Percentiles rank a stretch among this genome's conserved stretches.
Conservation (phyloP, 2,888 invertebrate species). For the Willowsia nigromaculata region DNA sequence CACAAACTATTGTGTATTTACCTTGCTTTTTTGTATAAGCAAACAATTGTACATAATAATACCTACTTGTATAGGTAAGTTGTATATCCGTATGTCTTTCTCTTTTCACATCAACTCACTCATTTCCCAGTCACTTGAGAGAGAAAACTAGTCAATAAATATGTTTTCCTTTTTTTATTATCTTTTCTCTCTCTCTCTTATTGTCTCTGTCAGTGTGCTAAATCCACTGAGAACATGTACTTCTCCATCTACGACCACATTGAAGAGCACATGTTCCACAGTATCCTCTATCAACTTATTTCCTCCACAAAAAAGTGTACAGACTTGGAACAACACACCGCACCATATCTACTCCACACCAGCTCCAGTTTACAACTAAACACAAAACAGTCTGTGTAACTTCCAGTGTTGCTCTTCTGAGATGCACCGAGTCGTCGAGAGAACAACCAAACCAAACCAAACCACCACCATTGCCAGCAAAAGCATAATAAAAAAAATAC, state of each 20-base stretch:
- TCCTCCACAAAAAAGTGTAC: background rate
- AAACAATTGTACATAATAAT: no score
- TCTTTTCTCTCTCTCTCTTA: background rate
- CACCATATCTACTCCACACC: constrained; percentile 56
- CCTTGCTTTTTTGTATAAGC: no score
- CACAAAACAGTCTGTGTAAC: constrained; percentile 27
- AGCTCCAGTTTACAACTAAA: constrained; percentile 64
- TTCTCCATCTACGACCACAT: background rate
- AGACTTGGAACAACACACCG: background rate
- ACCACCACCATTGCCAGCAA: background rate
- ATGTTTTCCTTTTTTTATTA: background rate
- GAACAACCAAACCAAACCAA: background rate
- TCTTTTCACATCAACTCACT: background rate
- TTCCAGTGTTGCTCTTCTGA: constrained; percentile 49
- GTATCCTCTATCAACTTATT: background rate
- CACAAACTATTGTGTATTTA: no score
- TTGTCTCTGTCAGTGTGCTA: background rate
- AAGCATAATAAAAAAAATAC: background rate
- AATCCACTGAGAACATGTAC: background rate
- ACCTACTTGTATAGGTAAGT: no score
- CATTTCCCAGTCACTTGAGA: background rate
- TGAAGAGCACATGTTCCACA: background rate
- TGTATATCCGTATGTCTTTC: background rate
- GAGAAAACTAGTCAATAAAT: background rate
- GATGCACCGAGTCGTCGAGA: background rate